phyloP scores from a whole-genome alignment of 2,888 invertebrate species.

The Apoderus coryli region DNA sequence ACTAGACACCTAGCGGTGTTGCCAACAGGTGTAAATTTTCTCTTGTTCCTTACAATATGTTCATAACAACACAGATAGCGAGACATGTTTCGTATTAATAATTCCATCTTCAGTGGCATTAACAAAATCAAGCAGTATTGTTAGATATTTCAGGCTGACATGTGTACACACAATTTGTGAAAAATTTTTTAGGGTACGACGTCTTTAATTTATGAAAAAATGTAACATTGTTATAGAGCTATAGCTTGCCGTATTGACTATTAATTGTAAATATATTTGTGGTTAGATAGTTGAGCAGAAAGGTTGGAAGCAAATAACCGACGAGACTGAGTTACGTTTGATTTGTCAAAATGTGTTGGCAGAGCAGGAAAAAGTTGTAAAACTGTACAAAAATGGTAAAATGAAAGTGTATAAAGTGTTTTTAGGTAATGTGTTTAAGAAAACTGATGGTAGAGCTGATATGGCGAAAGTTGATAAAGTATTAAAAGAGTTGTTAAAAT shows the following conservation, averaged over 20 bases:
- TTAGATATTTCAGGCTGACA: too few species aligned
- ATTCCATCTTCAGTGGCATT: too few species aligned
- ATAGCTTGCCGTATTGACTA: too few species aligned
- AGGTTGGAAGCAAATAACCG: slow-evolving; percentile 49
- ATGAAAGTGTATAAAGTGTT: slow-evolving; percentile 51
- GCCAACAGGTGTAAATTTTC: too few species aligned
- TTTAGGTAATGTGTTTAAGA: slow-evolving; percentile 43
- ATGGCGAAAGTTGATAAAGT: slow-evolving; percentile 47
- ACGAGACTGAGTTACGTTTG: slow-evolving; percentile 41
- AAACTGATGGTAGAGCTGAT: slow-evolving; percentile 47
- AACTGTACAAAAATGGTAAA: slow-evolving; percentile 54
- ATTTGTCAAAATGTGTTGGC: slow-evolving; percentile 46
- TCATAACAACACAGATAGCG: too few species aligned
- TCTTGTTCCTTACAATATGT: too few species aligned
- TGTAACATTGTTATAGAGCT: background rate
- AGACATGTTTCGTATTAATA: too few species aligned
- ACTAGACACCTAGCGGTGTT: too few species aligned
- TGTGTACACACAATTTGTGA: too few species aligned
- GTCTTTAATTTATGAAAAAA: background rate
- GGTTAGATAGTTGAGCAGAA: slow-evolving; percentile 44
- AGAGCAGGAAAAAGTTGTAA: slow-evolving; percentile 50
- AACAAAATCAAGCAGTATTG: too few species aligned
- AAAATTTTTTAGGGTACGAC: background rate
- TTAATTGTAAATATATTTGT: slow-evolving; percentile 7
- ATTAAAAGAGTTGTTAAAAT: slow-evolving; percentile 42